Conservation (phyloP, 2,888 invertebrate species). For the Saturnia japonica region DNA sequence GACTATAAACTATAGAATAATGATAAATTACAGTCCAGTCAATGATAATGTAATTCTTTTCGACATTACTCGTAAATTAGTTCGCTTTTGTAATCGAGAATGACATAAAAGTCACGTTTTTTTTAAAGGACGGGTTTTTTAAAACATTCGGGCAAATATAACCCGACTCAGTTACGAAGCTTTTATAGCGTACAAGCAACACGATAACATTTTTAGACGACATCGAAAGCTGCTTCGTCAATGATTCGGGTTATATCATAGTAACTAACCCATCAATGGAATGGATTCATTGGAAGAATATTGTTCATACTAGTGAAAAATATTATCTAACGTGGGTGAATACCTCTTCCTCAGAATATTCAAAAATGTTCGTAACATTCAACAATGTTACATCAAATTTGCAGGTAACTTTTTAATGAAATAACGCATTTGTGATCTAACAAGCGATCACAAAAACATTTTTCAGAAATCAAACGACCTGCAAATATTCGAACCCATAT, state of each 20-base stretch:
- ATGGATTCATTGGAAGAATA: conserved; percentile 23
- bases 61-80: background rate
- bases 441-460: conserved; percentile 4
- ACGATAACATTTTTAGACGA: conserved; percentile 46
- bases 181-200: conserved; percentile 45
- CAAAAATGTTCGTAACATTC: background rate
- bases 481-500: background rate
- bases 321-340: conserved; percentile 14
- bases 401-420: conserved; percentile 8
- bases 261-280: conserved; percentile 19
- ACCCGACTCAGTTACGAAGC: conserved; percentile 51
- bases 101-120: conserved; percentile 16
- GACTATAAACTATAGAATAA: background rate
- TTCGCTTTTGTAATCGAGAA: conserved; percentile 10
- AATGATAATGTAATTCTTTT: background rate
- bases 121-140: conserved; percentile 56
- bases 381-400: background rate
- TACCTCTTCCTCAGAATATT: conserved; percentile 3
- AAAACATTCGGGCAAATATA: conserved; percentile 39
- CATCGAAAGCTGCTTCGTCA: conserved; percentile 59
- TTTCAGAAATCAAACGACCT: background rate
- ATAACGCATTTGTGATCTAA: background rate
- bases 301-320: conserved; percentile 6
- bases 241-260: conserved; percentile 39
- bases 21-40: background rate